These are phyloP conservation scores for Oegoconia quadripuncta DNA, from an alignment of 2,888 invertebrate species.

Conservation along the genomic window DNA sequence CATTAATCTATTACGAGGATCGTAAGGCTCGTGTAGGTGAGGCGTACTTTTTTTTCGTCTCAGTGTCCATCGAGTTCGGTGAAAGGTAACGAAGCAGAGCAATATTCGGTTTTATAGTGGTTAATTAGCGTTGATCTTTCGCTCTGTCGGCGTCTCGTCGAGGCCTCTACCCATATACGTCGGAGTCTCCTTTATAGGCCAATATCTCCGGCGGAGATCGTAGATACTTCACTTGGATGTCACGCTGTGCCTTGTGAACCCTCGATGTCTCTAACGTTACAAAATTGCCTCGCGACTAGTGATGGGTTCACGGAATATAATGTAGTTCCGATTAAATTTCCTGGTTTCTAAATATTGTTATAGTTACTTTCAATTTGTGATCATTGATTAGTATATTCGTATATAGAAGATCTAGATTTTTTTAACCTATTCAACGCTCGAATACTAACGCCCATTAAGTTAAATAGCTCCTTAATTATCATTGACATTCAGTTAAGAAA, in stretches of 20 bases:
- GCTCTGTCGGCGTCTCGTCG: constrained; percentile 53
- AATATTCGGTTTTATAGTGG: constrained; percentile 72
- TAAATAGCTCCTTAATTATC: no score
- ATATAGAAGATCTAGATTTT: no score
- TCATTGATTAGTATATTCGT: no score
- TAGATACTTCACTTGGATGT: constrained; percentile 56
- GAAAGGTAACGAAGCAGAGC: constrained; percentile 64
- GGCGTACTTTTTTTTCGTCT: constrained; percentile 49
- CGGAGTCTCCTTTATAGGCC: constrained; percentile 52
- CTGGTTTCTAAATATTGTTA: neutral
- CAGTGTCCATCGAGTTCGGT: constrained; percentile 50
- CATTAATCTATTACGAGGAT: constrained; percentile 73
- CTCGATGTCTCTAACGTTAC: constrained; percentile 25
- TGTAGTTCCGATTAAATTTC: no score
- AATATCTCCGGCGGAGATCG: constrained; percentile 50
- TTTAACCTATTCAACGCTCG: no score
- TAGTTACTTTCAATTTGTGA: neutral
- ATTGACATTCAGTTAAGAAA: no score
- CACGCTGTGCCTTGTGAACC: constrained; percentile 37
- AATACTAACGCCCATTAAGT: no score
- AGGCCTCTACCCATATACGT: constrained; percentile 51
- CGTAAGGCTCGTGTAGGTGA: constrained; percentile 57
- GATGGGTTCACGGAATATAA: no score
- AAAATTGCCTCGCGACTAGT: constrained; percentile 5
- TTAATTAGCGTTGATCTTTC: constrained; percentile 72